Evolutionary conservation across 30 jellyfish, hydroid and myxozoan genomes (phyloP).

Genomic region (Calvadosia cruxmelitensis): DNA sequence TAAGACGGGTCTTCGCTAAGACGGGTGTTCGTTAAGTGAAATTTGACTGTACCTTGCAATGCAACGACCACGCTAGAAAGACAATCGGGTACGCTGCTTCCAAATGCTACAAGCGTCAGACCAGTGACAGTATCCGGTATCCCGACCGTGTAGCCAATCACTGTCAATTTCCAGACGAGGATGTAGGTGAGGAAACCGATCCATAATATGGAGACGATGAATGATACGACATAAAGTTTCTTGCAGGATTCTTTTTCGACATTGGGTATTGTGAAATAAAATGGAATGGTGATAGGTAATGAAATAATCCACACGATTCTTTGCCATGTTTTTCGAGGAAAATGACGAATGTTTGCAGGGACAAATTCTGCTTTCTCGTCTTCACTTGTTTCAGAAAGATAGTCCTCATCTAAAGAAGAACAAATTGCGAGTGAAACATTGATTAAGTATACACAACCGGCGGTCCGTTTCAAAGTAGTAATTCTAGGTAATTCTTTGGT

Average conservation of each 20-base stretch:
- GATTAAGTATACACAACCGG: no score
- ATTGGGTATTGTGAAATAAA: conserved; percentile 6
- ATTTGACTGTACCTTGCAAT: conserved; percentile 3
- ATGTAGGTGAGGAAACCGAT: conserved; percentile 5
- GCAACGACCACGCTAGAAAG: conserved; percentile 13
- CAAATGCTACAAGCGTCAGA: conserved; percentile 11
- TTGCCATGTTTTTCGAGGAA: not conserved
- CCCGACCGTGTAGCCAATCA: conserved; percentile 8
- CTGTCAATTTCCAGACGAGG: conserved; percentile 7
- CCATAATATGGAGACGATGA: conserved; percentile 6
- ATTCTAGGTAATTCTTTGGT: not conserved
- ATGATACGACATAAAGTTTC: conserved; percentile 1
- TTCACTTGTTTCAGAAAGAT: conserved; percentile 10
- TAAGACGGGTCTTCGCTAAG: no score
- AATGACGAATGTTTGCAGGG: conserved; percentile 12
- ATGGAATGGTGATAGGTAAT: conserved; percentile 4
- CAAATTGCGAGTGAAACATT: not conserved
- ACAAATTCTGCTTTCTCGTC: conserved; percentile 3
- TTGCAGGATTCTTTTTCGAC: conserved; percentile 3
- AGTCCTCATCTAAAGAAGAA: conserved; percentile 12
- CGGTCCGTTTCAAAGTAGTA: not conserved
- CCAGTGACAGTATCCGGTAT: conserved; percentile 10
- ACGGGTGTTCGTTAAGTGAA: no score
- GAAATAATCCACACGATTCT: not conserved
- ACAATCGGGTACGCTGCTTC: conserved; percentile 20